Evolutionary conservation across 2,888 invertebrate species (phyloP).

Genomic region (Drosophila prostipennis): DNA sequence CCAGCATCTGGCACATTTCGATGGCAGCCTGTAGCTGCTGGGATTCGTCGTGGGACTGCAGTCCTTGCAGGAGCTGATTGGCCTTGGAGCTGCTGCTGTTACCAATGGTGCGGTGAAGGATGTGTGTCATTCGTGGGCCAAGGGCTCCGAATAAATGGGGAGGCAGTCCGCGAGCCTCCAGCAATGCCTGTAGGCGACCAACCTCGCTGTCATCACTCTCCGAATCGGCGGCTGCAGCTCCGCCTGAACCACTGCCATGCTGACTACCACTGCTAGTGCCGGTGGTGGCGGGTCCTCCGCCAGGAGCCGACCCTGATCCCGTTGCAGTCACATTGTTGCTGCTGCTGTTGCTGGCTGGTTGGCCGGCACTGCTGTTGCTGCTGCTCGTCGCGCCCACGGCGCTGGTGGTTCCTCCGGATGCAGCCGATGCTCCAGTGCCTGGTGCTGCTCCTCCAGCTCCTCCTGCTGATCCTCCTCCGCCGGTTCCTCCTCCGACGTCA

Average conservation of each 20-base stretch:
- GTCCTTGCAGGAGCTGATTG: conserved; percentile 94
- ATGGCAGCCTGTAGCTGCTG: conserved; percentile 98
- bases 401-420: conserved; percentile 51
- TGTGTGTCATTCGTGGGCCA: conserved; percentile 98
- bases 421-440: conserved; percentile 31
- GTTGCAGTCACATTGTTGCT: conserved; percentile 46
- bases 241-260: conserved; percentile 47
- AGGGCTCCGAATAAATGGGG: conserved; percentile 98
- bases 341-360: conserved; percentile 32
- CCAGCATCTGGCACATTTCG: conserved; percentile 99
- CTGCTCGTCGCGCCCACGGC: conserved; percentile 71
- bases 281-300: conserved; percentile 16
- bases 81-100: conserved; percentile 95
- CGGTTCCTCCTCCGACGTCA: conserved; percentile 44
- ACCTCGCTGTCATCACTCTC: conserved; percentile 97
- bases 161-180: conserved; percentile 97
- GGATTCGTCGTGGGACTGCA: conserved; percentile 97
- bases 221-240: conserved; percentile 85
- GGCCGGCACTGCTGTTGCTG: conserved; percentile 48
- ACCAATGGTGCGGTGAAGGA: conserved; percentile 97
- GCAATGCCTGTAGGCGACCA: conserved; percentile 95
- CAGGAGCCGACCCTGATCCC: conserved; percentile 27
- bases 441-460: conserved; percentile 39
- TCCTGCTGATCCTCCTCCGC: conserved; percentile 39
- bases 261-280: conserved; percentile 19